Conservation (phyloP, 2,113 vertebrate genomes). For the Numida meleagris region DNA sequence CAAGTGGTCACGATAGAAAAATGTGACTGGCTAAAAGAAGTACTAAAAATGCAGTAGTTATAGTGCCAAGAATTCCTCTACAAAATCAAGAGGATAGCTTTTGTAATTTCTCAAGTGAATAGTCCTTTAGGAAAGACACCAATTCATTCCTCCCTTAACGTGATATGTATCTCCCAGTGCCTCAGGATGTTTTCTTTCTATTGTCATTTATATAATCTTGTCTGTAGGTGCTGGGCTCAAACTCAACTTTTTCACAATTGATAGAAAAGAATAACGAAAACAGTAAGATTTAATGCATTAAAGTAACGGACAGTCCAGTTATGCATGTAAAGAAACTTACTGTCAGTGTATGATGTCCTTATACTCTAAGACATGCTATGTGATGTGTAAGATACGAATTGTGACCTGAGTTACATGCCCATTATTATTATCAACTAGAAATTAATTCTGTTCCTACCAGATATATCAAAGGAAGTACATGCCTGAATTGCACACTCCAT, state of each 20-base stretch:
- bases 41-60: background rate
- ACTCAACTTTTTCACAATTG: background rate
- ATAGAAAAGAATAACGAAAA: background rate
- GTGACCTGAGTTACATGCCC: background rate
- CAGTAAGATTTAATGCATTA: background rate
- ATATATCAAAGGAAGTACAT: background rate
- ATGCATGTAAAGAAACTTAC: background rate
- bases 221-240: background rate
- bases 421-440: background rate
- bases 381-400: background rate
- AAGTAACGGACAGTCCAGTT: background rate
- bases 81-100: background rate
- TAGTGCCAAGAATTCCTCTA: background rate
- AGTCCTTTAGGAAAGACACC: background rate
- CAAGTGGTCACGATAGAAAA: background rate
- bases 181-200: conserved; percentile 18
- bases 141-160: background rate
- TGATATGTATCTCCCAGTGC: background rate
- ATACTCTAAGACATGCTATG: background rate
- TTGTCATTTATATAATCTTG: background rate
- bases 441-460: background rate
- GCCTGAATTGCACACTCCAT: background rate
- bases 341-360: background rate
- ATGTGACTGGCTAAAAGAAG: background rate
- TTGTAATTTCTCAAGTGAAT: background rate